phyloP scores from a whole-genome alignment of 2,113 vertebrate species.

The Catharus bicknelli region DNA sequence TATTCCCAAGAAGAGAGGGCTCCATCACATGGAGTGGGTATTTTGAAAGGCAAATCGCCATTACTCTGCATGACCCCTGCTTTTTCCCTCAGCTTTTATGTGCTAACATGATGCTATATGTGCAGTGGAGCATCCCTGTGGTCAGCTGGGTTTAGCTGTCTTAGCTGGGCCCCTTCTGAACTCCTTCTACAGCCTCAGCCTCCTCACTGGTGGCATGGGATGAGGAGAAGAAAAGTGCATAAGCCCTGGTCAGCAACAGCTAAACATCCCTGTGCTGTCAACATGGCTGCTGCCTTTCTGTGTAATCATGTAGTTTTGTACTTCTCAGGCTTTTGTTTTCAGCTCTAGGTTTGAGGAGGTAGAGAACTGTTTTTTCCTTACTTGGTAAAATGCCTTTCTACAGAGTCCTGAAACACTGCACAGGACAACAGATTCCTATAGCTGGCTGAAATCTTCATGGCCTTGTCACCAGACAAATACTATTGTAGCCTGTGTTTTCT shows the following conservation, averaged over 20 bases:
- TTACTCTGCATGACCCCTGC: not conserved
- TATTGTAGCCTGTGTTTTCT: not conserved
- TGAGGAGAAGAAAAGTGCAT: not conserved
- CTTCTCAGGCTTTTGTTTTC: not conserved
- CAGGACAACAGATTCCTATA: not conserved
- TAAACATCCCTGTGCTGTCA: fast-evolving
- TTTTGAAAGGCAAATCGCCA: not conserved
- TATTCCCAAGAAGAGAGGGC: not conserved
- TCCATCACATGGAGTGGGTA: fast-evolving
- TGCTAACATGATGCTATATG: fast-evolving
- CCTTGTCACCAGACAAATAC: not conserved
- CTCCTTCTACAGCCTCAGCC: not conserved
- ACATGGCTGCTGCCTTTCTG: not conserved
- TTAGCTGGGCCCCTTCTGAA: not conserved
- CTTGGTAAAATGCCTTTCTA: not conserved
- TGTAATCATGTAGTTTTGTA: not conserved
- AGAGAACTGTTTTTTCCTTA: not conserved
- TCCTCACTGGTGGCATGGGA: fast-evolving
- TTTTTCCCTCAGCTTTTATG: not conserved
- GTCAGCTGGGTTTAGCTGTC: not conserved
- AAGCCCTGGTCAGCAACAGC: not conserved
- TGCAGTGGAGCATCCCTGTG: not conserved
- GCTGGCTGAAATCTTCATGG: not conserved
- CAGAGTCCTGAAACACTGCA: not conserved
- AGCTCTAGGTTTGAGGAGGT: not conserved